phyloP scores from a whole-genome alignment of 2,888 invertebrate genomes.

The Cheilosia vernalis region DNA sequence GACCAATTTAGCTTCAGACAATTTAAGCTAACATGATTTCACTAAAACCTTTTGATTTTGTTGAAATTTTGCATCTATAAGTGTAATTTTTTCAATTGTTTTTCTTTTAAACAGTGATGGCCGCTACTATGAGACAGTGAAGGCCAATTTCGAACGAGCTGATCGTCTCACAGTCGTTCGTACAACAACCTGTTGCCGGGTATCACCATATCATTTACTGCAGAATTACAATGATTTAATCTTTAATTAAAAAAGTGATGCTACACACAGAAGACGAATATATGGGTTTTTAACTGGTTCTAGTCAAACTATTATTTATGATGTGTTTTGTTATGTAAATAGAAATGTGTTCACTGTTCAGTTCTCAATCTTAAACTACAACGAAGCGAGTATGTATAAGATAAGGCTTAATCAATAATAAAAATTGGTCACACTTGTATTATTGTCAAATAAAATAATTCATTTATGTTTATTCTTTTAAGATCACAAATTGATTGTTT shows the following conservation, averaged over 20 bases:
- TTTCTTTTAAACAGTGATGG: conserved; percentile 91
- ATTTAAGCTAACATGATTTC: background rate
- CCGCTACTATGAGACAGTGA: conserved; percentile 99
- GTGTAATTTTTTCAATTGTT: background rate
- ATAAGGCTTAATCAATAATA: conserved; percentile 16
- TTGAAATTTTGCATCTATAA: background rate
- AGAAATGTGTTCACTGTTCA: conserved; percentile 21
- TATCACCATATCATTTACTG: conserved; percentile 96
- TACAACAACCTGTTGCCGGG: conserved; percentile 97
- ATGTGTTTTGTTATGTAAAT: conserved; percentile 49
- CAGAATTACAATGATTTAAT: conserved; percentile 97
- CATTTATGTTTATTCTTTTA: too few relatives aligned
- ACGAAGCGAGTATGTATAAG: conserved; percentile 10
- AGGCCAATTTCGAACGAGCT: conserved; percentile 99
- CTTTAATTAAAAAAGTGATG: conserved; percentile 89
- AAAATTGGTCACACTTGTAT: conserved; percentile 4
- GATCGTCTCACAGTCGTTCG: conserved; percentile 98
- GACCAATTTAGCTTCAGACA: too few relatives aligned
- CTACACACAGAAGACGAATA: background rate
- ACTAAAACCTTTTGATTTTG: background rate
- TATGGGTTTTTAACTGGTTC: conserved; percentile 12
- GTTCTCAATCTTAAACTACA: conserved; percentile 24
- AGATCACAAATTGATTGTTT: too few relatives aligned
- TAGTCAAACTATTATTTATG: conserved; percentile 55
- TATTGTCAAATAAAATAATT: background rate